Evolutionary conservation across 2,888 invertebrate species (phyloP).

Genomic region (Parnassius smintheus): DNA sequence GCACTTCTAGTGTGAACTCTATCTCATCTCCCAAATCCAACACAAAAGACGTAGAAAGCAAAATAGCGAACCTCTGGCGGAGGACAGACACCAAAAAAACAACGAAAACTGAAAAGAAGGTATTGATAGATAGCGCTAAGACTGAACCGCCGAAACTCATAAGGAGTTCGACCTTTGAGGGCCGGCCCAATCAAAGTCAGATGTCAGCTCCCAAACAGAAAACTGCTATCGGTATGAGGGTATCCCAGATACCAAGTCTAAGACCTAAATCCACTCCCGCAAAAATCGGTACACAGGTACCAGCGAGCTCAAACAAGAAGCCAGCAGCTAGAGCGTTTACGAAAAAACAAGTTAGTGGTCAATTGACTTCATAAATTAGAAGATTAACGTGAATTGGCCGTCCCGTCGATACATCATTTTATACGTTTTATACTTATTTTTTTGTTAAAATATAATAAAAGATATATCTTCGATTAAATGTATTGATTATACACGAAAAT

Average conservation of each 20-base stretch:
- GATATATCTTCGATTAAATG: neutral
- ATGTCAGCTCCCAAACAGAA: conserved; percentile 71
- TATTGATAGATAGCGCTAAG: conserved; percentile 79
- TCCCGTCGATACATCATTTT: neutral
- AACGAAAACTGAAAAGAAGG: conserved; percentile 80
- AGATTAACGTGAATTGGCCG: neutral
- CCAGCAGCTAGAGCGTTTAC: conserved; percentile 49
- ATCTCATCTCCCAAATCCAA: conserved; percentile 76
- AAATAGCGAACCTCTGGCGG: conserved; percentile 90
- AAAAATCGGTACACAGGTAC: conserved; percentile 39
- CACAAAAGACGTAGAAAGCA: conserved; percentile 86
- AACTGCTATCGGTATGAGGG: conserved; percentile 68
- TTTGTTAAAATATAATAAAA: neutral
- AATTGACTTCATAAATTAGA: conserved; percentile 46
- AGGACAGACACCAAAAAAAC: conserved; percentile 83
- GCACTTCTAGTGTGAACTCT: conserved; percentile 82
- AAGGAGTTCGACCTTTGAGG: conserved; percentile 85
- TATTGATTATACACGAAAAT: neutral
- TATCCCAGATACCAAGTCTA: conserved; percentile 71
- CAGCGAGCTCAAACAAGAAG: conserved; percentile 48
- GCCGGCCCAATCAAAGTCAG: conserved; percentile 63
- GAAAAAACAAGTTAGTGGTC: conserved; percentile 58
- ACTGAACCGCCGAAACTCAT: conserved; percentile 71
- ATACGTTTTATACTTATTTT: neutral
- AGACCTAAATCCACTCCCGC: conserved; percentile 54